A percentile compares a stretch with the other conserved stretches of the same genome.
These are phyloP conservation scores for Erythrocebus patas DNA, from an alignment of 2,113 vertebrate species.

Conservation along the genomic window DNA sequence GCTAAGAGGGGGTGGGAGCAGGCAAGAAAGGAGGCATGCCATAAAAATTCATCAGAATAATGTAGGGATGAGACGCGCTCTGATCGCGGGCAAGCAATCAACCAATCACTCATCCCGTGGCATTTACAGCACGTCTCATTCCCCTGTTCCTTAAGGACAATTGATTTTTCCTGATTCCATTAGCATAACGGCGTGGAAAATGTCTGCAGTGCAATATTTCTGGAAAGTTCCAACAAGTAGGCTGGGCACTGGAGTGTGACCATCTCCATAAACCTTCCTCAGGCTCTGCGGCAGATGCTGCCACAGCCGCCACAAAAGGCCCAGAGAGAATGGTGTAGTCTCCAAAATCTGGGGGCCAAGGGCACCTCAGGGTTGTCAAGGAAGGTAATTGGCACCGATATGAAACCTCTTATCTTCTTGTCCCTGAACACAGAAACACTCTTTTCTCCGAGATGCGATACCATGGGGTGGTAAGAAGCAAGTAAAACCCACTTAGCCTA, in stretches of 20 bases:
- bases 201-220: constrained; percentile 92
- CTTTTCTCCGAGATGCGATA: background rate
- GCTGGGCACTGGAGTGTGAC: constrained; percentile 87
- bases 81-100: constrained; percentile 90
- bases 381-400: background rate
- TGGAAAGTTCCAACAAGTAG: constrained; percentile 91
- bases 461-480: background rate
- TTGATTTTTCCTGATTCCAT: constrained; percentile 95
- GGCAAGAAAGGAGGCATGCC: constrained; percentile 83
- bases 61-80: constrained; percentile 89
- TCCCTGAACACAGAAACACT: background rate
- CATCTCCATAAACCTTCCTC: constrained; percentile 86
- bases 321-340: constrained; percentile 77
- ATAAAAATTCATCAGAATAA: constrained; percentile 95
- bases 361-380: constrained; percentile 22
- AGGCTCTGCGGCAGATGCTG: constrained; percentile 79
- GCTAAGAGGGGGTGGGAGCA: constrained; percentile 77
- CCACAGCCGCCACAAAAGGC: constrained; percentile 68
- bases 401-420: background rate
- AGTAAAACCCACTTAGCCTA: background rate
- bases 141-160: constrained; percentile 95
- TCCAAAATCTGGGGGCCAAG: constrained; percentile 79
- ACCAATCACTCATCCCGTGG: constrained; percentile 93
- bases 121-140: constrained; percentile 95
- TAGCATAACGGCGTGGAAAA: constrained; percentile 93